Conservation (phyloP, 2,888 invertebrate genomes). For the Phalera bucephala region DNA sequence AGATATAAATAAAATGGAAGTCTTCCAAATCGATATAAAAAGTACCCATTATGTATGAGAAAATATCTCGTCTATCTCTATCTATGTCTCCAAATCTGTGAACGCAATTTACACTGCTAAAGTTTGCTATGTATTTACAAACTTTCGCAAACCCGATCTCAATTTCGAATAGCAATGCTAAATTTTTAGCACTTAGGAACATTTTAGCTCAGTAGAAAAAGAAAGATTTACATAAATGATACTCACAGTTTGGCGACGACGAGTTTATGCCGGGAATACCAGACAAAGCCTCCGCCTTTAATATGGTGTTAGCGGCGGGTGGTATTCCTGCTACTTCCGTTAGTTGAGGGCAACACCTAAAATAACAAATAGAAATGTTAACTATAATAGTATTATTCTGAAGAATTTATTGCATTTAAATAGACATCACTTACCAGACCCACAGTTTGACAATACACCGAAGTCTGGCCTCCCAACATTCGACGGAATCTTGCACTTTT, state of each 20-base stretch:
- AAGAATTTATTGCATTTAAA: background rate
- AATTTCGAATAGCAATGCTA: too few relatives aligned
- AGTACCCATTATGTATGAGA: too few relatives aligned
- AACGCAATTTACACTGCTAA: too few relatives aligned
- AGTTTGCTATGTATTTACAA: too few relatives aligned
- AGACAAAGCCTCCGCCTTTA: constrained; percentile 65
- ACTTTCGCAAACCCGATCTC: too few relatives aligned
- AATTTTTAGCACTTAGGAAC: too few relatives aligned
- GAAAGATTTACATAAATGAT: too few relatives aligned
- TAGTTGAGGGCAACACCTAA: constrained; percentile 77
- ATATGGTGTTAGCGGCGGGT: constrained; percentile 63
- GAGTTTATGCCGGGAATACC: constrained; percentile 70
- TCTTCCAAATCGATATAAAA: too few relatives aligned
- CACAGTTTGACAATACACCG: constrained; percentile 95
- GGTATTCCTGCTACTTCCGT: constrained; percentile 74
- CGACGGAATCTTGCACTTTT: constrained; percentile 91
- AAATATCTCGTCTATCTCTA: too few relatives aligned
- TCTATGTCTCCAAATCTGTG: too few relatives aligned
- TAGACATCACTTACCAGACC: constrained; percentile 71
- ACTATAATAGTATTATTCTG: background rate
- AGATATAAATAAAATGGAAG: too few relatives aligned
- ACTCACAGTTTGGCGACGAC: constrained; percentile 80
- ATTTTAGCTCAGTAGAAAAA: too few relatives aligned
- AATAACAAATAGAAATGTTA: background rate
- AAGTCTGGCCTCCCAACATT: constrained; percentile 97